Evolutionary conservation across 2,797 vertebrate species (phyloP).

Genomic region (Lagocephalus sceleratus): DNA sequence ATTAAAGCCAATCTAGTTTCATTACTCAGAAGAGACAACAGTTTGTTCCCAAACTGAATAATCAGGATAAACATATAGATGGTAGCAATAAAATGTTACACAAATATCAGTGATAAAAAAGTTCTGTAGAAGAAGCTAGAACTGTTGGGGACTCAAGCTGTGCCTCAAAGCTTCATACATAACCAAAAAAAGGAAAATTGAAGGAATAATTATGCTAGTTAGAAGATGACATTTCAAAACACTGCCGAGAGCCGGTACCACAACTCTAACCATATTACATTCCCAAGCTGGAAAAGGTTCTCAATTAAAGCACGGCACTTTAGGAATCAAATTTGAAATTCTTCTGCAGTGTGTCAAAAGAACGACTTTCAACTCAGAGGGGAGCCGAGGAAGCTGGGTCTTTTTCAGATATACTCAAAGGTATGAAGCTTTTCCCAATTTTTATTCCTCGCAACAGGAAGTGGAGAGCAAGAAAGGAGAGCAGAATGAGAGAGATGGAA

Average conservation of each 20-base stretch:
- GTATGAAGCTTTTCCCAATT: conserved; percentile 49
- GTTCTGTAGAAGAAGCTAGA: background rate
- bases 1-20: background rate
- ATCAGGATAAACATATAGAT: background rate
- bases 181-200: conserved; percentile 26
- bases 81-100: conserved; percentile 1
- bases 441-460: conserved; percentile 20
- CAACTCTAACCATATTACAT: conserved; percentile 35
- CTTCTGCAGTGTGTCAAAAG: conserved; percentile 55
- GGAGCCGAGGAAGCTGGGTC: conserved; percentile 28
- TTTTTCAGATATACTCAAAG: conserved; percentile 38
- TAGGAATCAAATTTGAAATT: conserved; percentile 62
- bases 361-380: conserved; percentile 55
- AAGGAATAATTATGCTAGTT: conserved; percentile 24
- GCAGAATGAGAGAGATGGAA: conserved; percentile 5
- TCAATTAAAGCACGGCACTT: conserved; percentile 59
- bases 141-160: background rate
- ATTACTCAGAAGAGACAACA: background rate
- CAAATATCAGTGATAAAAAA: background rate
- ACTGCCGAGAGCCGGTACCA: conserved; percentile 28
- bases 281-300: conserved; percentile 52
- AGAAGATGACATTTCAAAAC: conserved; percentile 17
- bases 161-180: conserved; percentile 26
- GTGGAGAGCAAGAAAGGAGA: conserved; percentile 15
- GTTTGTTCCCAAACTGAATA: background rate